Evolutionary conservation across 2,797 vertebrate species (phyloP).

Genomic region (Syngnathus acus): DNA sequence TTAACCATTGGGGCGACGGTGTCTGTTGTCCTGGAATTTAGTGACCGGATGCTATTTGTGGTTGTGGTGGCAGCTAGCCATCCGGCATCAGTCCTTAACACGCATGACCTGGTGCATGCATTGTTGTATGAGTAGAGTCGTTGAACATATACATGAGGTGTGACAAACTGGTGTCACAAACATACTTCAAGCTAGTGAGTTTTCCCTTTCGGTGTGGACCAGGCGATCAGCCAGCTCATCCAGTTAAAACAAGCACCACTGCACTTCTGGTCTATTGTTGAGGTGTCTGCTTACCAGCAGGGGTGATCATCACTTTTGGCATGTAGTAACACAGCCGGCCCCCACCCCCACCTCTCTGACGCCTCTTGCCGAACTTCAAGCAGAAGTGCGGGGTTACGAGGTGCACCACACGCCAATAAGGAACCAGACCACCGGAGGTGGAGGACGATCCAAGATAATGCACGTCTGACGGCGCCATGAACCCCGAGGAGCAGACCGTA

Average conservation of each 20-base stretch:
- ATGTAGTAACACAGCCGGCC: slow-evolving; percentile 30
- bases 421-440: slow-evolving; percentile 48
- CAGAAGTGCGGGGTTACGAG: slow-evolving; percentile 62
- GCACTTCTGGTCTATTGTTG: slow-evolving; percentile 27
- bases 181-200: not conserved
- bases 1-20: not conserved
- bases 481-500: slow-evolving; percentile 89
- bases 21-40: slow-evolving; percentile 1
- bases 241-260: not conserved
- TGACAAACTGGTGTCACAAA: not conserved
- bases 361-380: slow-evolving; percentile 41
- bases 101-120: not conserved
- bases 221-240: not conserved
- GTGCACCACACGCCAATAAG: slow-evolving; percentile 63
- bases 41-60: not conserved
- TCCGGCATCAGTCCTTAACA: not conserved
- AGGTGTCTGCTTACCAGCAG: slow-evolving; percentile 58
- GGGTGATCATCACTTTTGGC: slow-evolving; percentile 53
- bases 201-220: not conserved
- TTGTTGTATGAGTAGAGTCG: not conserved
- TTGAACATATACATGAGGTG: slow-evolving; percentile 4
- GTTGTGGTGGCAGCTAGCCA: not conserved
- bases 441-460: slow-evolving; percentile 46
- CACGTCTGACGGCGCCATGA: slow-evolving; percentile 71
- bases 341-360: slow-evolving; percentile 37